A percentile compares a stretch with the other conserved stretches of the same genome.
These are phyloP conservation scores for Rhabditoides inermis DNA, from an alignment of 2,888 invertebrate genomes.

Conservation along the genomic window DNA sequence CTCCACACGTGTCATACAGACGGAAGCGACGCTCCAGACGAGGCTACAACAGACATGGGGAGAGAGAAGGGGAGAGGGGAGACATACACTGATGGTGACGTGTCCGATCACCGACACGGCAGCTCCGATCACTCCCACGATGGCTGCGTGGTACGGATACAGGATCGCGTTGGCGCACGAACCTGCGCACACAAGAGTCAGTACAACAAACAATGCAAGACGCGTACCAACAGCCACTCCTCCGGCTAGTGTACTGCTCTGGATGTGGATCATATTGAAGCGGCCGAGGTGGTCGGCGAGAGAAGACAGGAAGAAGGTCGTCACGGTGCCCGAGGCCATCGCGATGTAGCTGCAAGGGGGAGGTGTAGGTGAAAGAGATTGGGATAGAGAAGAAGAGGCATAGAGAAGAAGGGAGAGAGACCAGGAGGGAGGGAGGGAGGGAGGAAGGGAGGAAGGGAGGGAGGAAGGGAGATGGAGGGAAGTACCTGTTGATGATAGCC, in stretches of 20 bases:
- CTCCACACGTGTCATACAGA: conserved; percentile 81
- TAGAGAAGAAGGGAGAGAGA: no score
- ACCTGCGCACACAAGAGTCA: conserved; percentile 13
- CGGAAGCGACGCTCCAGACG: conserved; percentile 56
- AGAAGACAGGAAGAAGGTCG: conserved; percentile 75
- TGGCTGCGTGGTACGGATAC: conserved; percentile 49
- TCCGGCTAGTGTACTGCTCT: conserved; percentile 56
- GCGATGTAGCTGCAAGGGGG: conserved; percentile 84
- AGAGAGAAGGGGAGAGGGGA: conserved; percentile 56
- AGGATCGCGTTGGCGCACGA: conserved; percentile 55
- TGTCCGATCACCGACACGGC: conserved; percentile 50
- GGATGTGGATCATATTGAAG: conserved; percentile 55
- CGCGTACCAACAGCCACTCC: conserved; percentile 52
- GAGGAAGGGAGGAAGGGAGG: no score
- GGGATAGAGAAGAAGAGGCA: no score
- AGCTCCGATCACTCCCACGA: conserved; percentile 48
- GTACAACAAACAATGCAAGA: neutral
- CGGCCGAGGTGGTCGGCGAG: conserved; percentile 59
- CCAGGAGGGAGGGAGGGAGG: no score
- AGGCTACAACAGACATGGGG: conserved; percentile 63
- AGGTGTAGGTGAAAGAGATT: no score
- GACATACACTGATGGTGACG: conserved; percentile 42
- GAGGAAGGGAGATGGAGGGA: no score
- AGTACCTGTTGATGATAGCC: conserved; percentile 84
- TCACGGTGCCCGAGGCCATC: conserved; percentile 68